A percentile compares a stretch with the other conserved stretches of the same genome.
Conservation (phyloP, 2,113 vertebrate genomes). For the Salvelinus alpinus region DNA sequence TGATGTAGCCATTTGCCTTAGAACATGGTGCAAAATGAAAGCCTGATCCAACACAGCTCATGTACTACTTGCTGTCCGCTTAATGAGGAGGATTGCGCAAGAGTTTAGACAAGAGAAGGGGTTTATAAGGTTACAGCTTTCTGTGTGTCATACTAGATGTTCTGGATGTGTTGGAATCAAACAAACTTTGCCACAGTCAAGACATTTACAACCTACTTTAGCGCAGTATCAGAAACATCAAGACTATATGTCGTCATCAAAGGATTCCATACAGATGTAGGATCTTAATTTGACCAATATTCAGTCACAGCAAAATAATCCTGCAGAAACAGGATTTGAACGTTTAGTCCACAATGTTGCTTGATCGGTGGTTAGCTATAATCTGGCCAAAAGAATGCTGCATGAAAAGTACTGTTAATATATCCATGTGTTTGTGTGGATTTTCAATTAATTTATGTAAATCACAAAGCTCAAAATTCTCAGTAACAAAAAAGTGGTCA, state of each 20-base stretch:
- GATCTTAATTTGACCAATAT: no score
- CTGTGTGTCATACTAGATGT: background rate
- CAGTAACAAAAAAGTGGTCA: no score
- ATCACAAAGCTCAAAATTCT: no score
- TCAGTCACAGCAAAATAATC: no score
- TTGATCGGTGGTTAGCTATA: no score
- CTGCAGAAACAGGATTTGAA: no score
- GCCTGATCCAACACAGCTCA: background rate
- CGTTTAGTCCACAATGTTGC: no score
- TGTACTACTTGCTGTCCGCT: slow-evolving; percentile 9
- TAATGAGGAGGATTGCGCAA: slow-evolving; percentile 24
- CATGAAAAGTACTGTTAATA: no score
- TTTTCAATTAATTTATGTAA: no score
- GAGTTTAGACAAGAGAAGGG: background rate
- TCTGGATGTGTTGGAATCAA: background rate
- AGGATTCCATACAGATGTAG: no score
- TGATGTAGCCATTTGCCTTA: slow-evolving; percentile 10
- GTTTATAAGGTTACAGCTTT: background rate
- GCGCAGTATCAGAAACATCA: background rate
- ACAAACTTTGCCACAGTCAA: background rate
- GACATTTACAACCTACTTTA: background rate
- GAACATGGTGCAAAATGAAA: slow-evolving; percentile 2
- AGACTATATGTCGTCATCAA: background rate
- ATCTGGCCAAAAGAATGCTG: no score
- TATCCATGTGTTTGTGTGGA: no score